Conservation (phyloP, 1,140 invertebrate species). For the Conus betulinus region DNA sequence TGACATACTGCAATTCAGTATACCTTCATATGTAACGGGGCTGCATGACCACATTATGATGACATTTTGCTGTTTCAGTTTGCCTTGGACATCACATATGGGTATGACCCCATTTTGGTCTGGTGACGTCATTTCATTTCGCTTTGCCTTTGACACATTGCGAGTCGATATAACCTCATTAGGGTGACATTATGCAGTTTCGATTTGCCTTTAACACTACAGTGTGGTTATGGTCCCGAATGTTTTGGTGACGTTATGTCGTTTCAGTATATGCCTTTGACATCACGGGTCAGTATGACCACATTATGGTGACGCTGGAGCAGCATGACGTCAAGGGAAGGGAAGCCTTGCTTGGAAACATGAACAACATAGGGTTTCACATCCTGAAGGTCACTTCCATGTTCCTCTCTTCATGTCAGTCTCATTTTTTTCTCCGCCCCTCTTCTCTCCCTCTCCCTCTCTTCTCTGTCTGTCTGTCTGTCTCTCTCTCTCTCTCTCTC, state of each 20-base stretch:
- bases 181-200: too few species aligned
- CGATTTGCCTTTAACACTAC: too few species aligned
- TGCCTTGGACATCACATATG: too few species aligned
- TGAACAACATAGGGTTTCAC: constrained; percentile 78
- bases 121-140: too few species aligned
- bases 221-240: too few species aligned
- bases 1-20: too few species aligned
- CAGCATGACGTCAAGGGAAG: constrained; percentile 75
- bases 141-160: too few species aligned
- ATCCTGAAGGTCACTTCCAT: constrained; percentile 76
- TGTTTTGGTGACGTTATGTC: neutral
- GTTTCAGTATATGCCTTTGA: constrained; percentile 79
- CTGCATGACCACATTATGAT: too few species aligned
- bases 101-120: too few species aligned
- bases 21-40: too few species aligned
- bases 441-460: neutral
- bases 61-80: too few species aligned
- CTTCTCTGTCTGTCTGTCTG: neutral
- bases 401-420: neutral
- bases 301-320: constrained; percentile 78
- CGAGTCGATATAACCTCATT: too few species aligned
- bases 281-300: constrained; percentile 75
- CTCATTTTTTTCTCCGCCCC: neutral
- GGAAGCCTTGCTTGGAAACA: constrained; percentile 61
- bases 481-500: neutral